Evolutionary conservation across 2,888 invertebrate genomes (phyloP), one percentile per base, ranked within the genome.

Genomic region (Drosophila algonquin): DNA sequence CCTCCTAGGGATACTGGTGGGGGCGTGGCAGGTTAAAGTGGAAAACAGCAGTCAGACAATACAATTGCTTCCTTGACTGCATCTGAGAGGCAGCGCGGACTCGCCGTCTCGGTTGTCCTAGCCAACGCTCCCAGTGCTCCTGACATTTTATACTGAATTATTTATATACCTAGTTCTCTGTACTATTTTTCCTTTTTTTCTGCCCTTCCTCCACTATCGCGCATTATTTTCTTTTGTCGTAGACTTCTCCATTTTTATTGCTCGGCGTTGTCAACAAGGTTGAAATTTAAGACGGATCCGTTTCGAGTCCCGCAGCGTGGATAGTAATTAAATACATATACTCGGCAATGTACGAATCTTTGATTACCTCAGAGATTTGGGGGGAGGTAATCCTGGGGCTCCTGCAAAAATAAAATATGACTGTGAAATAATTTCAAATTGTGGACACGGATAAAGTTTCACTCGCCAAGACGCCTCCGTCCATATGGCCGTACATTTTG

Each of bases 121-220:
- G 79, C 68, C 69, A 84, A 76, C 63, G 76, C 63, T 74, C 58
- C 70, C 69, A 65, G 64, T 69, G 71, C 74, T 67, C 57, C 85
- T 85, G 88, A 89, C 89, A 89, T 89, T 85, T 87, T 89, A 75
- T 85, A 85, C 82, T 85, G 87, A 85, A 85, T 89, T 85, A 85
- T 85, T 85, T 89, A 85, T 85, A 80, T 87, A 24, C 24, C 24
- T 5, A 89, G 89, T 84, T 83, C 79, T 76, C 40, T 40, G 14
- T 40, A 40, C 40, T 4, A 14, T 72, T 68, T 64, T 73, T 70
- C 56, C 71, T 70, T 73, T 70, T 73, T 50, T 30, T 54, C 12
- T 51, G 45, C 21, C 12, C 27, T 56, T 16, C 30, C 60, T 65
- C 54, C 54, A 48, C 35, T 40, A 32, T 55, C 70, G 53, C 81